Evolutionary conservation across 2,797 vertebrate species (phyloP).

Genomic region (Cichlasoma orientale): DNA sequence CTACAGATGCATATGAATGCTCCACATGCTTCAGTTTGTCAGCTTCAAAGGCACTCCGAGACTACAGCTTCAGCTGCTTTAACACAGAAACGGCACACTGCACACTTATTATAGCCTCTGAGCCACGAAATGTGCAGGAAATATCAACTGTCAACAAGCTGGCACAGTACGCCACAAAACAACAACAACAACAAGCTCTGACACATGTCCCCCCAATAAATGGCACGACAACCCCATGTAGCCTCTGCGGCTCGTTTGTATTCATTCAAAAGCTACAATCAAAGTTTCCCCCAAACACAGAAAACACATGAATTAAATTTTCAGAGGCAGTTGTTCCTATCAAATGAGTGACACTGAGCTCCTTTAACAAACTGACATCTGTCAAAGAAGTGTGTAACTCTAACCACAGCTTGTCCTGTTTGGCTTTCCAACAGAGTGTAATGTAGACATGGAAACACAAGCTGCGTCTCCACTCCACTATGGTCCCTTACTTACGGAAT

Average conservation of each 20-base stretch:
- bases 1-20: conserved; percentile 46
- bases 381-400: conserved; percentile 80
- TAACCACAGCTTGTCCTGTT: conserved; percentile 75
- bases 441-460: conserved; percentile 81
- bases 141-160: conserved; percentile 45
- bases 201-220: conserved; percentile 45
- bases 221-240: conserved; percentile 32
- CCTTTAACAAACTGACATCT: conserved; percentile 76
- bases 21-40: conserved; percentile 35
- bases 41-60: conserved; percentile 35
- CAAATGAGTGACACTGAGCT: conserved; percentile 70
- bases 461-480: conserved; percentile 59
- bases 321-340: conserved; percentile 72
- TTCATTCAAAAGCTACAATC: conserved; percentile 67
- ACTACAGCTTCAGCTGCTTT: conserved; percentile 9
- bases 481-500: conserved; percentile 71
- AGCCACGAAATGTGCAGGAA: conserved; percentile 49
- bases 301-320: conserved; percentile 66
- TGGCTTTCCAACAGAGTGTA: conserved; percentile 75
- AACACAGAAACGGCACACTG: conserved; percentile 34
- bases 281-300: conserved; percentile 55
- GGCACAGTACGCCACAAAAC: conserved; percentile 26
- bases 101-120: conserved; percentile 40
- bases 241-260: conserved; percentile 43
- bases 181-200: conserved; percentile 7